Percentiles rank a stretch among this genome's conserved stretches.
Conservation (phyloP, 2,113 vertebrate genomes). For the Galeopterus variegatus region DNA sequence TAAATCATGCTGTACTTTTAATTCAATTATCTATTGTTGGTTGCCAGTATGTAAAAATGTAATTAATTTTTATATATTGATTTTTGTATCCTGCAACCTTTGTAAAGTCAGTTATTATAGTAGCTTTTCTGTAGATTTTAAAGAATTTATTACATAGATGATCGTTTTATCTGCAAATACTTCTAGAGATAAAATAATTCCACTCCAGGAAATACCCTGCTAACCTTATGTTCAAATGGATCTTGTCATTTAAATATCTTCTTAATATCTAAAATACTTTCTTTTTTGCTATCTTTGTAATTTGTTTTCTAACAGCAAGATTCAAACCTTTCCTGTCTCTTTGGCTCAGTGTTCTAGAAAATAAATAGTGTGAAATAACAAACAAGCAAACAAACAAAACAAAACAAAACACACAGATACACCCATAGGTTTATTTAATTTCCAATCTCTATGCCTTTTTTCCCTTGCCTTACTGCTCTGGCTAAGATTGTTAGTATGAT, state of each 20-base stretch:
- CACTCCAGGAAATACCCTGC: background rate
- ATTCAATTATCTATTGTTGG: background rate
- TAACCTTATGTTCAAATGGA: background rate
- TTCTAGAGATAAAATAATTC: background rate
- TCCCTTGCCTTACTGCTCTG: background rate
- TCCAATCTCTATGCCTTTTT: background rate
- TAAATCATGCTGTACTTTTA: constrained; percentile 26
- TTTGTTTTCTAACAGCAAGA: background rate
- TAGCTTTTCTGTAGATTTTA: background rate
- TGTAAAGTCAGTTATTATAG: background rate
- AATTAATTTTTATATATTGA: background rate
- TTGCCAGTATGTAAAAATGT: background rate
- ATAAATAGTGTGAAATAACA: background rate
- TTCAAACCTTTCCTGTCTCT: background rate
- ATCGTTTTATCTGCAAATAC: background rate
- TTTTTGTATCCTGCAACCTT: background rate
- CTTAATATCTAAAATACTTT: background rate
- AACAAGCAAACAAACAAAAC: too few relatives aligned
- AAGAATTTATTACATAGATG: background rate
- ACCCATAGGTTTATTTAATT: background rate
- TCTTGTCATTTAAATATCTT: background rate
- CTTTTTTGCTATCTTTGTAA: background rate
- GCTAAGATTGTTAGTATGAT: background rate
- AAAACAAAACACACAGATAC: background rate
- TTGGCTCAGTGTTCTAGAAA: background rate